Conservation (phyloP, 1,140 invertebrate species). For the Tetragonula clypearis region DNA sequence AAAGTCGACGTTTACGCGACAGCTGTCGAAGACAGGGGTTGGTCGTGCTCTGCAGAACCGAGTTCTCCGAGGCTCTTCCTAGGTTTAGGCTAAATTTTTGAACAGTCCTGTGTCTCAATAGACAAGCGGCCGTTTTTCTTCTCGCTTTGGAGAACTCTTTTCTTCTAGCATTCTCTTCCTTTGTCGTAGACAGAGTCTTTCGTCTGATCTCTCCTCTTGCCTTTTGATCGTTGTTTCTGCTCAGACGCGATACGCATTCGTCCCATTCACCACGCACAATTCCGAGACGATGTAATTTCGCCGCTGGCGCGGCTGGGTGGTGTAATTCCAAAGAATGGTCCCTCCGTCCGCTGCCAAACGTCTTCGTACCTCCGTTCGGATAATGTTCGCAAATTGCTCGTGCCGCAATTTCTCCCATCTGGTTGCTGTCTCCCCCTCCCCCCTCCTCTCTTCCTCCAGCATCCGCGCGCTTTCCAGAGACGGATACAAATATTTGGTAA, state of each 20-base stretch:
- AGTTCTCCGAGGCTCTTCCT: constrained; percentile 24
- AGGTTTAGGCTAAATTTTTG: constrained; percentile 40
- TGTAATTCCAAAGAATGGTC: constrained; percentile 72
- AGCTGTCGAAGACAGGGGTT: constrained; percentile 60
- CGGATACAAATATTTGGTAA: constrained; percentile 54
- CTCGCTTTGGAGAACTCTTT: neutral
- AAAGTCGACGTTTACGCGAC: constrained; percentile 56
- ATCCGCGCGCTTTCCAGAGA: constrained; percentile 32
- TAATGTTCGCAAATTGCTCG: constrained; percentile 68
- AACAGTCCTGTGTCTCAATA: constrained; percentile 45
- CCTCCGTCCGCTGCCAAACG: constrained; percentile 59
- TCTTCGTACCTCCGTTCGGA: constrained; percentile 61
- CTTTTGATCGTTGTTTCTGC: neutral
- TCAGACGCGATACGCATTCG: neutral
- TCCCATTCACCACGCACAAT: constrained; percentile 27
- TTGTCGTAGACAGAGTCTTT: too few relatives aligned
- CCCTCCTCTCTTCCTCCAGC: neutral
- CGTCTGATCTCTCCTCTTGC: neutral
- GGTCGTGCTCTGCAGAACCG: constrained; percentile 10
- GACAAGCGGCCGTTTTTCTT: constrained; percentile 11
- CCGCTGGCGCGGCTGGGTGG: constrained; percentile 38
- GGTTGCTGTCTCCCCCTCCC: neutral
- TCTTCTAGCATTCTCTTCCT: neutral
- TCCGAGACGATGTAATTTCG: constrained; percentile 69
- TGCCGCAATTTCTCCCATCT: constrained; percentile 63